Base-by-base conservation (phyloP, 2,113 vertebrate genomes). In the Ochotona princeps region DNA sequence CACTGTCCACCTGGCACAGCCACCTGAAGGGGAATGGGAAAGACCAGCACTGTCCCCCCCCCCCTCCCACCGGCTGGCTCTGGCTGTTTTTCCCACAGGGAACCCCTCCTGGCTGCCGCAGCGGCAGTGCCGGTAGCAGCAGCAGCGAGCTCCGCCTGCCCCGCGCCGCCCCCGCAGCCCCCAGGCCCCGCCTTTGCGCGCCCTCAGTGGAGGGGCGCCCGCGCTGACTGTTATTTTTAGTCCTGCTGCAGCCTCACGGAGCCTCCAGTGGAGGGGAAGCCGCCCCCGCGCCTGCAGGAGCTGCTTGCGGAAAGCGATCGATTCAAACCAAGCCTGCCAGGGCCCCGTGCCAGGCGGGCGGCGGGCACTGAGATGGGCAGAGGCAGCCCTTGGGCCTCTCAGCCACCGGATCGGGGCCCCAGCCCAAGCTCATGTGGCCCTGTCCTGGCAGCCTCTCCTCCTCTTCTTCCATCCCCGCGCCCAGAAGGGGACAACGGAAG, bases 191-290 rank as follows among this genome's bases (percentile, higher is more conserved):
- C 83, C 90, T 92, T 95, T 47, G 10, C 13, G 15, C 85, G 38
- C 38, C 38, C 38, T 44, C 38, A 79, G 92, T 92, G 94, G 25
- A n/a, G 90, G 79, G 83, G 92, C 83, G 2, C 83, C 38, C 47
- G 85, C 44, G 26, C 87, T 94, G 89, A 89, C 13, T 69, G 95
- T 84, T 97, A 97, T 96, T 96, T 97, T 97, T 96, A 96, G 93
- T 89, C 67, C 32, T 72, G 87, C 93, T 60, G 86, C 89, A 86
- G 93, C 95, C 93, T 96, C 92, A 76, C 67, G 86, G 89, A 96
- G 94, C 76, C 4, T 35, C 30, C 5, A 96, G 93, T 87, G 74
- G 81, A 96, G 96, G 96, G 96, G 96, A 97, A 97, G 92, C 94
- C 94, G 8, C 96, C 96, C 94, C 96, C 96, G 69, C 91, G 20